Evolutionary conservation across 2,113 vertebrate species (phyloP).

Genomic region (Pipa parva): DNA sequence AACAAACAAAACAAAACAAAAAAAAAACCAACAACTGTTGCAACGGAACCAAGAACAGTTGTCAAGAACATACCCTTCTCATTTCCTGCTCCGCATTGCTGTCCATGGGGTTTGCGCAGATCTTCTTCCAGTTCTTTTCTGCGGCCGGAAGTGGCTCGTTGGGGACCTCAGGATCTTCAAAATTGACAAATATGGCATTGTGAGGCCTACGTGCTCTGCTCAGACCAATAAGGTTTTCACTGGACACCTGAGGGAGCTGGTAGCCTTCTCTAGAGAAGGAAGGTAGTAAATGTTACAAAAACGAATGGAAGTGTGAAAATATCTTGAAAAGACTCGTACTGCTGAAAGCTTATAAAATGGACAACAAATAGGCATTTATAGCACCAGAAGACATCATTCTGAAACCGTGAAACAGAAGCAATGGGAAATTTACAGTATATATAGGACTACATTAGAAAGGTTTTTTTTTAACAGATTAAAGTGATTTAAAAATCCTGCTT

Average conservation of each 20-base stretch:
- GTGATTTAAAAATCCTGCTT: too few relatives aligned
- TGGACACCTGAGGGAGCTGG: slow-evolving; percentile 57
- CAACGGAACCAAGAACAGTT: neutral
- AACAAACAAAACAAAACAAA: neutral
- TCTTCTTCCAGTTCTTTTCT: slow-evolving; percentile 69
- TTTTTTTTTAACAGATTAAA: too few relatives aligned
- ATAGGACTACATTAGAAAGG: too few relatives aligned
- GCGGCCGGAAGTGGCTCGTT: slow-evolving; percentile 75
- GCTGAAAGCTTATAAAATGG: too few relatives aligned
- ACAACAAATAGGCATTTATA: too few relatives aligned
- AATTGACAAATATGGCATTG: slow-evolving; percentile 90
- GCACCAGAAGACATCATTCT: too few relatives aligned
- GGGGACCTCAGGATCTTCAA: slow-evolving; percentile 70
- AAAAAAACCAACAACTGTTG: too few relatives aligned
- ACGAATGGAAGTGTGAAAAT: too few relatives aligned
- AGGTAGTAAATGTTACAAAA: too few relatives aligned
- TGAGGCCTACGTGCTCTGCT: slow-evolving; percentile 84
- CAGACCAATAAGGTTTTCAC: slow-evolving; percentile 79
- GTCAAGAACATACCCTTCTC: slow-evolving; percentile 55
- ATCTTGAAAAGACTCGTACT: too few relatives aligned
- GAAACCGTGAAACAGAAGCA: too few relatives aligned
- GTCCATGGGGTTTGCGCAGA: slow-evolving; percentile 71
- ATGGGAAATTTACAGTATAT: too few relatives aligned
- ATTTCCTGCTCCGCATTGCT: slow-evolving; percentile 69
- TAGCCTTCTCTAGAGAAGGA: slow-evolving; percentile 63